Conservation (phyloP, 2,797 vertebrate genomes). For the Phataginus tricuspis region DNA sequence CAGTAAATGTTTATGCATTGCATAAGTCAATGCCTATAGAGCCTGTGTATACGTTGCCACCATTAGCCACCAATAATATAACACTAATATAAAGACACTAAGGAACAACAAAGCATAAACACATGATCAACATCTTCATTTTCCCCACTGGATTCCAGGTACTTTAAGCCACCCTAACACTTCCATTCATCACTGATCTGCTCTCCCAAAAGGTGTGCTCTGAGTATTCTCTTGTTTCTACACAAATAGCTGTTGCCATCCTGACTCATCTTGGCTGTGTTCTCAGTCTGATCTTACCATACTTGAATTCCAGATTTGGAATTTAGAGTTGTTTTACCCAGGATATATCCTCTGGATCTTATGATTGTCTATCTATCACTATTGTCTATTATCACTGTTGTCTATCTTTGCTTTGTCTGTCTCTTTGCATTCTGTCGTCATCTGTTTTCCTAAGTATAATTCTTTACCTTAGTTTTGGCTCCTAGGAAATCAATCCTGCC, state of each 20-base stretch:
- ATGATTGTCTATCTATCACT: too few species aligned
- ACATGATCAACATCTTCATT: neutral
- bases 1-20: neutral
- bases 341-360: neutral
- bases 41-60: neutral
- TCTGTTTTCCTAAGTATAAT: neutral
- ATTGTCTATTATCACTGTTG: neutral
- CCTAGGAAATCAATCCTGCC: neutral
- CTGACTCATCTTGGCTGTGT: neutral
- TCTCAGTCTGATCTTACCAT: neutral
- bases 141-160: neutral
- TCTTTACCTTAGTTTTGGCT: neutral
- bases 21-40: neutral
- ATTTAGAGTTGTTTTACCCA: neutral
- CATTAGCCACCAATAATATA: neutral
- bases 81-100: neutral
- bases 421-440: neutral
- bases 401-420: neutral
- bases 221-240: neutral
- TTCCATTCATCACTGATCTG: neutral
- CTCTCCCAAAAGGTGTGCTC: neutral
- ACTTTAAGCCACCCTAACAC: neutral
- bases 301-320: neutral
- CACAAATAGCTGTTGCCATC: neutral
- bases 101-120: neutral